Evolutionary conservation across 2,888 invertebrate genomes (phyloP).

Genomic region (Myopa tessellatipennis): DNA sequence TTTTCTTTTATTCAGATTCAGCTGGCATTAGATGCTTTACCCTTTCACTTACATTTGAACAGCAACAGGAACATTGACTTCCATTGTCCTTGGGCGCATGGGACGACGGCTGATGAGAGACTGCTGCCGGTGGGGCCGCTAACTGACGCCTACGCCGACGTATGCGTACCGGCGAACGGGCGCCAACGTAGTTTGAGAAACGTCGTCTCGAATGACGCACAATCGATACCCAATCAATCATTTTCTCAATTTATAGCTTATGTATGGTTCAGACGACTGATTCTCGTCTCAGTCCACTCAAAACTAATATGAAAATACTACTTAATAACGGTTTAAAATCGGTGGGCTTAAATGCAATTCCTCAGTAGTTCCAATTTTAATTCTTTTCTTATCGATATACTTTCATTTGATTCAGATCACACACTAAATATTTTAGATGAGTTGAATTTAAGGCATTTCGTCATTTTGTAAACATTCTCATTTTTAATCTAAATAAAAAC

Average conservation of each 20-base stretch:
- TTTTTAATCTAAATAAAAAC: no score
- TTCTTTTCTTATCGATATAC: no score
- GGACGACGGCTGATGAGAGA: slow-evolving; percentile 34
- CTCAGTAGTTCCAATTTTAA: not conserved
- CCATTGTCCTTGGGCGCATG: slow-evolving; percentile 3
- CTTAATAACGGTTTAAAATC: not conserved
- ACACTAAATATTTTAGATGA: not conserved
- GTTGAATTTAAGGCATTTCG: not conserved
- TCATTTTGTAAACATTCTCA: no score
- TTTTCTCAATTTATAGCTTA: slow-evolving; percentile 55
- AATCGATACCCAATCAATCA: slow-evolving; percentile 85
- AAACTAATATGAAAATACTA: not conserved
- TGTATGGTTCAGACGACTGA: no score
- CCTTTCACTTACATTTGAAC: slow-evolving; percentile 61
- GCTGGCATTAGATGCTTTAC: no score
- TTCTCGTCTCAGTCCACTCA: no score
- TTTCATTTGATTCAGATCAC: not conserved
- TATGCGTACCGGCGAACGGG: slow-evolving; percentile 75
- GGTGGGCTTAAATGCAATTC: slow-evolving; percentile 9
- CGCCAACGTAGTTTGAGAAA: slow-evolving; percentile 78
- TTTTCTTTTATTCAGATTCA: no score
- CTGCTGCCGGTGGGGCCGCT: slow-evolving; percentile 53
- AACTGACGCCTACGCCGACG: slow-evolving; percentile 68
- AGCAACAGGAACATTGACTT: slow-evolving; percentile 58
- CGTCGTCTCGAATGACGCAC: slow-evolving; percentile 78